Percentiles rank a stretch among this genome's conserved stretches.
Conservation (phyloP, 2,797 vertebrate species). For the Myotis vivesi region DNA sequence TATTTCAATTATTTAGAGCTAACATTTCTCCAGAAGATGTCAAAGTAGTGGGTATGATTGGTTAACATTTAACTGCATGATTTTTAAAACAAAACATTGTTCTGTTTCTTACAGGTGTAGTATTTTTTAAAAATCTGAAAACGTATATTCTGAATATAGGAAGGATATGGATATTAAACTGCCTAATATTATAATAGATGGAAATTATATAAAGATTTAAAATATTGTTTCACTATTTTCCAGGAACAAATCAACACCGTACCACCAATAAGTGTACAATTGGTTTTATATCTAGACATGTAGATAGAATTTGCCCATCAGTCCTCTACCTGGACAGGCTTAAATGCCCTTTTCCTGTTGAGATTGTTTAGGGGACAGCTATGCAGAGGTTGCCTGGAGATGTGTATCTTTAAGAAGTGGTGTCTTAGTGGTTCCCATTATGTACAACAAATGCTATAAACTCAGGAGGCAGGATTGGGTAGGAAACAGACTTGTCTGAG, state of each 20-base stretch:
- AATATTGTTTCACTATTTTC: conserved; percentile 6
- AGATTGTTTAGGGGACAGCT: not conserved
- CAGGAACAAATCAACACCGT: not conserved
- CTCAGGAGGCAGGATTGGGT: too few relatives aligned
- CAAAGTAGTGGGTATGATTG: not conserved
- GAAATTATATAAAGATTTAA: not conserved
- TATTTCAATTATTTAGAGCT: conserved; percentile 52
- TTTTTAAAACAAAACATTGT: not conserved
- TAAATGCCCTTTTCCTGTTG: not conserved
- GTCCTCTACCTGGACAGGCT: not conserved
- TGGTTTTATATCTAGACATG: not conserved
- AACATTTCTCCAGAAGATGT: conserved; percentile 41
- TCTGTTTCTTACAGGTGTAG: not conserved
- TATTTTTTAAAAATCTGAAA: conserved; percentile 14
- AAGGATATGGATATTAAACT: conserved; percentile 30
- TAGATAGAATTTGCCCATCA: not conserved
- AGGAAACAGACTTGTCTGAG: not conserved
- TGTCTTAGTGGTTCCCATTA: not conserved
- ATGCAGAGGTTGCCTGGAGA: not conserved
- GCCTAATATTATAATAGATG: not conserved
- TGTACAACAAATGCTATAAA: not conserved
- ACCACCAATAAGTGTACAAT: not conserved
- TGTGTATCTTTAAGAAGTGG: not conserved
- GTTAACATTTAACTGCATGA: not conserved
- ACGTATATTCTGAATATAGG: conserved; percentile 7